Conservation (phyloP, 2,888 invertebrate species). For the Harmothoe impar region DNA sequence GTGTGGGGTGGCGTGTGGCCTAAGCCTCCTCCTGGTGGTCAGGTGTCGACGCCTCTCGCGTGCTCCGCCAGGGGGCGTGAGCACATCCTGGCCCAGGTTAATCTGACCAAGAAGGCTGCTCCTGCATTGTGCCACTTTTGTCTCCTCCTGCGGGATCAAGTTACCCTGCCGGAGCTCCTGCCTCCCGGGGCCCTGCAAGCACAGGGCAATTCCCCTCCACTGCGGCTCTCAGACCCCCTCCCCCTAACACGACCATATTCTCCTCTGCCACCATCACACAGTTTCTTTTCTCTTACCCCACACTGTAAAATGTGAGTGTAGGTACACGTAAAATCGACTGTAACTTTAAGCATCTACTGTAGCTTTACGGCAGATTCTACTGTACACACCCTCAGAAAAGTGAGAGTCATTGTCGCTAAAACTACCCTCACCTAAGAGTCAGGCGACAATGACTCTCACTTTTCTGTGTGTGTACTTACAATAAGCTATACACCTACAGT, state of each 20-base stretch:
- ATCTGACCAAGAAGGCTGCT: conserved; percentile 10
- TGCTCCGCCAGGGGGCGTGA: conserved; percentile 9
- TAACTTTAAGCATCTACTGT: too few species aligned
- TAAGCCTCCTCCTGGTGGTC: background rate
- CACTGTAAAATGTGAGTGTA: too few species aligned
- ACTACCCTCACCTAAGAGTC: too few species aligned
- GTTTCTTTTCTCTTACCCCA: background rate
- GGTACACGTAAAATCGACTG: too few species aligned
- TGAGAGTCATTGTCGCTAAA: too few species aligned
- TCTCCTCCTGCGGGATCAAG: conserved; percentile 10
- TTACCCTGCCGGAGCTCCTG: background rate
- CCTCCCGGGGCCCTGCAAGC: background rate
- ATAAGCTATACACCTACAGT: too few species aligned
- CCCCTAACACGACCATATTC: background rate
- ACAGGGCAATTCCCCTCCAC: conserved; percentile 22
- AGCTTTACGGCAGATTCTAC: too few species aligned
- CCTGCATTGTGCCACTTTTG: conserved; percentile 50
- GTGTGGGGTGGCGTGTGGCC: conserved; percentile 19
- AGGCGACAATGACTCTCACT: too few species aligned
- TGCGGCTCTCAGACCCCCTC: background rate
- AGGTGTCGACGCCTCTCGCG: conserved; percentile 42
- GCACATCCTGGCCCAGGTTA: conserved; percentile 41
- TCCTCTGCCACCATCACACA: background rate
- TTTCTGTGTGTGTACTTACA: too few species aligned
- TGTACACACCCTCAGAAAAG: too few species aligned